A percentile compares a stretch with the other conserved stretches of the same genome.
Conservation (phyloP, 2,888 invertebrate species). For the Callyntrura guangdongensis region DNA sequence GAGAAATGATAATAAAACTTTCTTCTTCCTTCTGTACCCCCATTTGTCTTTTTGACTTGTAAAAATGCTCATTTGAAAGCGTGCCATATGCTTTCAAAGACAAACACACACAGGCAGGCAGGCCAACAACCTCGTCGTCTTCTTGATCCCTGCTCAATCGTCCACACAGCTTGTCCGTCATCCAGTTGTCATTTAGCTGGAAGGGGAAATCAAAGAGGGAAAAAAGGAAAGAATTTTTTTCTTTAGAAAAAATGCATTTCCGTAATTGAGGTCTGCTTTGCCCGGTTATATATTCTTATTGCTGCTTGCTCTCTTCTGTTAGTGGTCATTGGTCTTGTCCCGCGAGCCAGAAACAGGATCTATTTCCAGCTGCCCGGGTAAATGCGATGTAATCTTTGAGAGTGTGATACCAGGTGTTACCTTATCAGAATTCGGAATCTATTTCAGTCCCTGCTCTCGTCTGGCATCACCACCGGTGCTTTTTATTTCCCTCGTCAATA, state of each 20-base stretch:
- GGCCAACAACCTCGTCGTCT: slow-evolving; percentile 38
- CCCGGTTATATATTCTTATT: not conserved
- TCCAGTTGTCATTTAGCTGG: not conserved
- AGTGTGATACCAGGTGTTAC: slow-evolving; percentile 33
- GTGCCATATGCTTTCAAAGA: slow-evolving; percentile 21
- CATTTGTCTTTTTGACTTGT: not conserved
- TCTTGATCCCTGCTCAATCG: not conserved
- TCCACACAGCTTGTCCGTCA: slow-evolving; percentile 9
- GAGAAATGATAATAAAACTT: not conserved
- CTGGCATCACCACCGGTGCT: not conserved
- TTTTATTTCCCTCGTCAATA: not conserved
- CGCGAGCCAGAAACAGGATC: not conserved
- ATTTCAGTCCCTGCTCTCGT: not conserved
- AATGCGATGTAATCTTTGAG: not conserved
- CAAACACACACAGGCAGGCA: not conserved
- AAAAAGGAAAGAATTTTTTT: not conserved
- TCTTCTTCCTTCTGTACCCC: not conserved
- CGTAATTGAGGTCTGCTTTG: slow-evolving; percentile 48
- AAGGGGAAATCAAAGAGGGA: not conserved
- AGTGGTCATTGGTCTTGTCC: not conserved
- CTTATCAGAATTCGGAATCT: slow-evolving; percentile 23
- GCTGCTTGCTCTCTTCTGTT: too few relatives aligned
- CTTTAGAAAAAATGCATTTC: slow-evolving; percentile 58
- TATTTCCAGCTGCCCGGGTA: not conserved
- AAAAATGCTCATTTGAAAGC: slow-evolving; percentile 25